Evolutionary conservation across 2,888 invertebrate genomes (phyloP).

Genomic region (Chromoteleia sp.): DNA sequence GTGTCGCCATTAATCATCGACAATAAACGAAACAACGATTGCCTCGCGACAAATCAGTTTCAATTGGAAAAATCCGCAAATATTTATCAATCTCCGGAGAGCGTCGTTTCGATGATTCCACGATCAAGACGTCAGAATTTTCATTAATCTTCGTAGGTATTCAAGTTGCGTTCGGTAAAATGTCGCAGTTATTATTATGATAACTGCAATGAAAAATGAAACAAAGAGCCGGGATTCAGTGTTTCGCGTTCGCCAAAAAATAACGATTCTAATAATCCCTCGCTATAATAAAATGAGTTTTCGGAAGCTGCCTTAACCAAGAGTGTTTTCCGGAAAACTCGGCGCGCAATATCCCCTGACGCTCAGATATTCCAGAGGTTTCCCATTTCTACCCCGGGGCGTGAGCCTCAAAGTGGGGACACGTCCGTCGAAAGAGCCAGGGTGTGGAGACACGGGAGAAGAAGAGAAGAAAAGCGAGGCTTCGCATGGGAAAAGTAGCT

Average conservation of each 20-base stretch:
- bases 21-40: not conserved
- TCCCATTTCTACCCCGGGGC: conserved; percentile 76
- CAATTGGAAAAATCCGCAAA: conserved; percentile 12
- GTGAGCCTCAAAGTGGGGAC: conserved; percentile 60
- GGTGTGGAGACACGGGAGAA: conserved; percentile 72
- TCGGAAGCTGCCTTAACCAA: conserved; percentile 61
- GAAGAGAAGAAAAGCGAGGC: conserved; percentile 73
- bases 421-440: conserved; percentile 70
- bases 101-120: conserved; percentile 10
- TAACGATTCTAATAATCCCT: conserved; percentile 79
- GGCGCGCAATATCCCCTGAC: conserved; percentile 70
- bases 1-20: conserved; percentile 16
- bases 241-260: conserved; percentile 75
- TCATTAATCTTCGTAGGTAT: conserved; percentile 26
- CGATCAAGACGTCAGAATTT: conserved; percentile 9
- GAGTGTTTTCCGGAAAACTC: conserved; percentile 66
- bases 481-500: conserved; percentile 77
- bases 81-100: conserved; percentile 12
- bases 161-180: conserved; percentile 20
- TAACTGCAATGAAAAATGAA: conserved; percentile 1
- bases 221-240: conserved; percentile 37
- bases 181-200: conserved; percentile 33
- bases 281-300: conserved; percentile 64
- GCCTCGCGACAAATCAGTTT: not conserved
- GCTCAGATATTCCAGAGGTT: conserved; percentile 78